Evolutionary conservation across 2,113 vertebrate genomes (phyloP).

Genomic region (Pampusana beccarii): DNA sequence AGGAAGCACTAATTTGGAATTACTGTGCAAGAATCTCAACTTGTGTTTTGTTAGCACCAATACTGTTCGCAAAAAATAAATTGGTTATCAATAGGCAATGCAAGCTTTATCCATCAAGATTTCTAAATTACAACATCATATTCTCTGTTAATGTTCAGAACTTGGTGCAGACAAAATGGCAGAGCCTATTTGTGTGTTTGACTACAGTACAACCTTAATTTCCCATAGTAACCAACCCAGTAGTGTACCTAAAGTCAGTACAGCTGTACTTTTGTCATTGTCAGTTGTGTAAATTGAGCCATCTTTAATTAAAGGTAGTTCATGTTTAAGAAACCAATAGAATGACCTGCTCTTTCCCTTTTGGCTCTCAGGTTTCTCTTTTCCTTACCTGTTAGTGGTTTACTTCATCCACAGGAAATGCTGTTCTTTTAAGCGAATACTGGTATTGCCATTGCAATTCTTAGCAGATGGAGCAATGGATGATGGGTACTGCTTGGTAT

Average conservation of each 20-base stretch:
- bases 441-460: background rate
- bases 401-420: background rate
- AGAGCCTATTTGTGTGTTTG: background rate
- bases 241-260: background rate
- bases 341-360: background rate
- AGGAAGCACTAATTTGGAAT: background rate
- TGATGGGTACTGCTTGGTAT: background rate
- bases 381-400: background rate
- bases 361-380: conserved; percentile 35
- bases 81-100: background rate
- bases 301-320: conserved; percentile 51
- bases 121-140: too few species aligned
- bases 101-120: background rate
- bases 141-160: background rate
- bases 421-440: conserved; percentile 12
- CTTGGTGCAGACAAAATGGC: background rate
- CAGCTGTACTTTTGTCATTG: background rate
- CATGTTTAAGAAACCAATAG: conserved; percentile 19
- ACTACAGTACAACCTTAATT: background rate
- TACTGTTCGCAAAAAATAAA: background rate
- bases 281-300: background rate
- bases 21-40: background rate
- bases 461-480: background rate
- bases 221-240: background rate
- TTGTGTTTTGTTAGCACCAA: background rate